Evolutionary conservation across 2,888 invertebrate genomes (phyloP).

Genomic region (Idaea straminata): DNA sequence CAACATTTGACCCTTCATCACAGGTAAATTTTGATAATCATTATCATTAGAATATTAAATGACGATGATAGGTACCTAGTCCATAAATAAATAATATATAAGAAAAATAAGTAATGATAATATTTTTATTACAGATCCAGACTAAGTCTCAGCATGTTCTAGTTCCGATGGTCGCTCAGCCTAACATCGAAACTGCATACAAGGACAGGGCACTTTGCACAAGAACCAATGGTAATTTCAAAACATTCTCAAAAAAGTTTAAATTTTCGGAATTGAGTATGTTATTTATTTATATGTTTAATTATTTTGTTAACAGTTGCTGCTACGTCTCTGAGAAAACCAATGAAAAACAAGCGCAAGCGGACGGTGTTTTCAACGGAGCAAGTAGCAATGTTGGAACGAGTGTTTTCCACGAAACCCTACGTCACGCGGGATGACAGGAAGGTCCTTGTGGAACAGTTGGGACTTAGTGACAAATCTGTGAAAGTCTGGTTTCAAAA

Average conservation of each 20-base stretch:
- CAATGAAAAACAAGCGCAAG: conserved; percentile 78
- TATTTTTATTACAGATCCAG: background rate
- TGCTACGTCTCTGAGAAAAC: conserved; percentile 2
- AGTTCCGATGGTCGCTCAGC: background rate
- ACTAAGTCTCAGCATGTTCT: background rate
- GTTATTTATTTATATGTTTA: background rate
- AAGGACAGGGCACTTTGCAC: background rate
- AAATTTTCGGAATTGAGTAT: background rate
- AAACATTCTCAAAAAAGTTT: background rate
- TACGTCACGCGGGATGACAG: conserved; percentile 86
- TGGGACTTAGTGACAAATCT: conserved; percentile 84
- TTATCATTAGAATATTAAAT: background rate
- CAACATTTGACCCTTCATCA: background rate
- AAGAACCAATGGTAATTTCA: background rate
- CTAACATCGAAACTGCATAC: background rate
- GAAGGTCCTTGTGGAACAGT: conserved; percentile 80
- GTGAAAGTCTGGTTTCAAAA: conserved; percentile 92
- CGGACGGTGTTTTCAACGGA: conserved; percentile 87
- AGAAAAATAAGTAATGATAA: background rate
- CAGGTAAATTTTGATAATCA: background rate
- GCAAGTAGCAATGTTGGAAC: conserved; percentile 86
- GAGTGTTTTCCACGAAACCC: conserved; percentile 82
- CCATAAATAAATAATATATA: background rate
- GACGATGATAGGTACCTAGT: background rate
- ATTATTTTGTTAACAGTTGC: background rate